Evolutionary conservation across 1,140 invertebrate genomes (phyloP), one percentile per base, ranked within the genome.

Genomic region (Bradynema listronoti): DNA sequence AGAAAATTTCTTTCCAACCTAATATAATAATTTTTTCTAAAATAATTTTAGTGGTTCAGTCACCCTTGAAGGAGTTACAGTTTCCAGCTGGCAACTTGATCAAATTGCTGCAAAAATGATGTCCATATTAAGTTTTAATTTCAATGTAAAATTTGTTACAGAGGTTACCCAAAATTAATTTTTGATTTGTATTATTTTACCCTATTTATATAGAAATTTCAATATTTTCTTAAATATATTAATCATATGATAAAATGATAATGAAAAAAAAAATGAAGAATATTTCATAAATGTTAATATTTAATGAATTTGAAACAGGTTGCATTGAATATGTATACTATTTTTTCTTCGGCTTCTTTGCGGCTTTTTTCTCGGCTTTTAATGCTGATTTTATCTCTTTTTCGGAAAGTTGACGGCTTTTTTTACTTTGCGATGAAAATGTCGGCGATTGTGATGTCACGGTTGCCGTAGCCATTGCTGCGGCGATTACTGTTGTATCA

Each of bases 1-100:
- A n/a, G n/a, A n/a, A n/a, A n/a, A n/a, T n/a, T n/a, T n/a, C n/a
- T n/a, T n/a, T n/a, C n/a, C n/a, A n/a, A n/a, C n/a, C n/a, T n/a
- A n/a, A n/a, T n/a, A n/a, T 39, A 39, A 11, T 39, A 39, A 39
- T 19, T 19, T 11, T 19, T 39, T 39, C 36, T 39, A 11, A 39
- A 43, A 43, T 50, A 50, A 19, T 50, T 50, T 25, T 32, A 50
- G 47, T 30, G 47, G n/a, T n/a, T 24, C 16, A 24, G 47, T 50
- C 27, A n/a, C 29, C 19, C 29, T 50, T 19, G 47, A 50, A 29
- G 47, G 47, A n/a, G 34, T 50, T 29, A 24, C n/a, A n/a, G 19
- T 29, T 5, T 25, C 47, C 3, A 32, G 34, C 27, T 50, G 19
- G 16, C 47, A 50, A 27, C 47, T 50, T 3, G 47, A 50, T 25